Evolutionary conservation across 64 coral and sea anemone genomes (phyloP).

Genomic region (Exaiptasia diaphana): DNA sequence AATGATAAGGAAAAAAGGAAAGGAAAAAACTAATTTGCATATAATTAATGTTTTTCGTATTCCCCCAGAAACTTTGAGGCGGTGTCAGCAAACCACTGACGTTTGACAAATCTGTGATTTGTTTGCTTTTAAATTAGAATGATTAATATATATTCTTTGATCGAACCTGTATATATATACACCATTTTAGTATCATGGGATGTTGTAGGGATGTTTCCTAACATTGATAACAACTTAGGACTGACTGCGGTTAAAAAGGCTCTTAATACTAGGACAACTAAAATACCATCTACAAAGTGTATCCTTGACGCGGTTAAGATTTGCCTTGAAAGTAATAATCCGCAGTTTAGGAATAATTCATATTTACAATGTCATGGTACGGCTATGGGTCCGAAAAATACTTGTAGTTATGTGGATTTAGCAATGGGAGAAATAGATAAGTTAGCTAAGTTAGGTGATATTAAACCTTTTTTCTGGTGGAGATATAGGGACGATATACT

Average conservation of each 20-base stretch:
- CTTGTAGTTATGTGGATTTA: conserved; percentile 23
- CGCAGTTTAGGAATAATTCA: neutral
- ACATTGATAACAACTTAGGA: conserved; percentile 30
- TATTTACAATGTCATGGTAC: conserved; percentile 20
- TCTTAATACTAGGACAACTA: neutral
- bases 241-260: conserved; percentile 19
- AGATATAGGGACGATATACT: conserved; percentile 27
- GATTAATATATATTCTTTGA: too few relatives aligned
- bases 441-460: neutral
- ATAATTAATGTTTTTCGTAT: too few relatives aligned
- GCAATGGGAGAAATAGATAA: conserved; percentile 38
- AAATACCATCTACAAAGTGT: neutral
- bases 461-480: conserved; percentile 13
- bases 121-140: too few relatives aligned
- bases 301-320: conserved; percentile 35
- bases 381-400: conserved; percentile 24
- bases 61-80: too few relatives aligned
- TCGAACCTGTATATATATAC: too few relatives aligned
- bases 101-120: too few relatives aligned
- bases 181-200: neutral
- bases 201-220: conserved; percentile 8
- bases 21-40: too few relatives aligned
- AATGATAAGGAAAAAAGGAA: too few relatives aligned
- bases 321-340: conserved; percentile 11
- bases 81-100: too few relatives aligned